Base-by-base conservation (phyloP, 2,797 vertebrate species). In the Gallinago stenura region DNA sequence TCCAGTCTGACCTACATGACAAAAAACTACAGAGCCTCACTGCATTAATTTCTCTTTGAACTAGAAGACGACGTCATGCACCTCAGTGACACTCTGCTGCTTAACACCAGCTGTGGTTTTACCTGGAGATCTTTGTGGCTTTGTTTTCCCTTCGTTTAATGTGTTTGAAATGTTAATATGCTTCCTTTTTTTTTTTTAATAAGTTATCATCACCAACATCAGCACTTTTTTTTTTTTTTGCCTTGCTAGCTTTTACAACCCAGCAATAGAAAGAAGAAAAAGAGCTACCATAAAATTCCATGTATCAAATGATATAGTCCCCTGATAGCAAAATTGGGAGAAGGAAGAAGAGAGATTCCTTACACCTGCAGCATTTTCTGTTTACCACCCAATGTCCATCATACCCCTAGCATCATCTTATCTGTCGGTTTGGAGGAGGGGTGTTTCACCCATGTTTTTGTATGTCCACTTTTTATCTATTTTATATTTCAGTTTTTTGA, bases 1-100 rank as follows among this genome's bases (percentile, higher is more conserved):
- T 91, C 56, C 24, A 8, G 35, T 53, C 88, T 93, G 95, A 95
- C 95, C 96, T 95, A 77, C 85, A 82, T 70, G 91, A 95, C 83
- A 89, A 70, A 61, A 87, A 87, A 77, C 73, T 94, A 64, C 62
- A 96, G 77, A 95, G 62, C 64, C 79, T 82, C 58, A 69, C 66
- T 95, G 91, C 95, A 87, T 95, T 94, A 94, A 96, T 94, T 90
- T 93, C 53, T 93, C 80, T 95, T 94, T 96, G 85, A 95, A 90
- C 80, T 95, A 82, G 51, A 95, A 43, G 46, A 80, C 65, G 87
- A 60, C 0, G 2, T 72, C 53, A 51, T 39, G 39, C 50, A 84
- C 83, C 78, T 90, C 86, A 48, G 70, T 84, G 86, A 90, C 81
- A 82, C 48, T 93, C 64, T 56, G 61, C 56, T 79, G 48, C 88